These are phyloP conservation scores for Hoplias malabaricus DNA, from an alignment of 2,113 vertebrate genomes.

Conservation along the genomic window DNA sequence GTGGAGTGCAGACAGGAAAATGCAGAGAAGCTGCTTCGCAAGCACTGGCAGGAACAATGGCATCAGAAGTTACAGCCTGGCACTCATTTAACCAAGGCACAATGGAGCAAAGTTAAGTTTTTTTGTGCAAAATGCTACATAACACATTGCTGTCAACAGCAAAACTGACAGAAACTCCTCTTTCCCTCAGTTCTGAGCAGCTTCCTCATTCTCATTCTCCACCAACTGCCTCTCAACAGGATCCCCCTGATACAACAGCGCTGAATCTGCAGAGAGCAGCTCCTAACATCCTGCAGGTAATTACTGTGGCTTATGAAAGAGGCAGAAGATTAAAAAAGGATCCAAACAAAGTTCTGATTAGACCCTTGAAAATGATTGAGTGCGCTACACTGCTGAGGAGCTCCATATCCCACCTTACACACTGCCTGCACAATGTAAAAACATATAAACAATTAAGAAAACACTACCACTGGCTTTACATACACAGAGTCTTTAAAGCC, in stretches of 20 bases:
- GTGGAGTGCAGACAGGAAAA: not conserved
- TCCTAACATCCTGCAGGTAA: constrained; percentile 65
- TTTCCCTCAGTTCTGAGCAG: not conserved
- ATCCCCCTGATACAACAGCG: constrained; percentile 36
- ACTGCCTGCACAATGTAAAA: not conserved
- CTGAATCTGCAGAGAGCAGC: constrained; percentile 62
- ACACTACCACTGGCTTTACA: too few species aligned
- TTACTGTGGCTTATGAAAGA: constrained; percentile 45
- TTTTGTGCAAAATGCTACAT: not conserved
- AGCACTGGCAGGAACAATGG: not conserved
- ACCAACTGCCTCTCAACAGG: not conserved
- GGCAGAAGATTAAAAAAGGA: not conserved
- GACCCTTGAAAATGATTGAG: constrained; percentile 62
- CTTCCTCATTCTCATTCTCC: not conserved
- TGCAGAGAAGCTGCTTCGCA: not conserved
- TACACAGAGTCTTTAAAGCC: too few species aligned
- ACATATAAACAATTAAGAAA: too few species aligned
- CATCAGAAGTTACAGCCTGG: not conserved
- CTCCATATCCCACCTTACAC: not conserved
- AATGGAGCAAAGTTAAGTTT: not conserved
- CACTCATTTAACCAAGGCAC: not conserved
- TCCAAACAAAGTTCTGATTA: constrained; percentile 61
- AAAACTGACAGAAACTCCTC: not conserved
- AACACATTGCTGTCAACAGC: not conserved
- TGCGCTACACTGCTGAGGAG: constrained; percentile 56